Evolutionary conservation across 2,113 vertebrate species (phyloP), one percentile per base, ranked within the genome.

Genomic region (human (Homo sapiens)): DNA sequence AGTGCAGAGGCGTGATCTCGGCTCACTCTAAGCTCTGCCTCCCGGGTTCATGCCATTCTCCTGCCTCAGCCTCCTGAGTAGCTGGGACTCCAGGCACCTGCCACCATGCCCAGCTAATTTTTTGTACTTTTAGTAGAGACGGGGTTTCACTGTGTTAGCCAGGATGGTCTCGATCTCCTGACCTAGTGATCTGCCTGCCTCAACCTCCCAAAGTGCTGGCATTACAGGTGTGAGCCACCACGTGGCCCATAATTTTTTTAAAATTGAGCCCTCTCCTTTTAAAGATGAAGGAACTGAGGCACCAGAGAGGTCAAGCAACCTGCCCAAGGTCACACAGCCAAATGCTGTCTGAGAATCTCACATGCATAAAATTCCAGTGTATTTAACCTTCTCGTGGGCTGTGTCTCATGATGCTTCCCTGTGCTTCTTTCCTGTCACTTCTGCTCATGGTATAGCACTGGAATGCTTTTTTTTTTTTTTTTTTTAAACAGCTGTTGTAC

Each of bases 261-360:
- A n/a, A 78, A 13, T 68, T 13, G 25, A 80, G 35, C 38, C 10
- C 52, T 38, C 92, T 80, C 27, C 23, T 59, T 94, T 76, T 79
- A 84, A 85, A 72, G 76, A n/a, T 38, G 43, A 73, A 81, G 43
- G 75, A 35, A 40, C 72, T 1, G 2, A 66, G 70, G 64, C 38
- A 38, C 55, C 66, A 96, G 86, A 93, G 64, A 73, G 32, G 75
- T 70, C 61, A 68, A 32, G 68, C 30, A 57, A 27, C 38, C 73
- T 83, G 32, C 32, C 64, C 40, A 32, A 75, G 52, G 85, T 66
- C 43, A 82, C 43, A 79, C 48, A 80, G 55, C 70, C 45, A 8
- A 2, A 5, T 22, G 18, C 38, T 4, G 4, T 70, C 92, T 43
- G 48, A 4, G 22, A 13, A 38, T 57, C 23, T 59, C 61, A 13